phyloP scores from a whole-genome alignment of 2,888 invertebrate genomes.

The Thecocarcelia acutangulata region DNA sequence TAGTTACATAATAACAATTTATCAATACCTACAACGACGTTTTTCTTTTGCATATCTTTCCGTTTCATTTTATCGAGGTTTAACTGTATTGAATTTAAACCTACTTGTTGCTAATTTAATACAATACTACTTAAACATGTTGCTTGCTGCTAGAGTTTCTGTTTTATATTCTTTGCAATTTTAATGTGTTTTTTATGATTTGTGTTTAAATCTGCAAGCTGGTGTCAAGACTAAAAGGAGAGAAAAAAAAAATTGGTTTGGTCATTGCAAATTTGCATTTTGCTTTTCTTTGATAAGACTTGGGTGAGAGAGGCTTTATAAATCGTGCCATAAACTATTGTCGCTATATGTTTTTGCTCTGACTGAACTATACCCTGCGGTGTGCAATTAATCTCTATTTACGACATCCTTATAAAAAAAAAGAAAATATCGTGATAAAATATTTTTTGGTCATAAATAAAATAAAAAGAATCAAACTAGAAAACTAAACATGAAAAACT shows the following conservation, averaged over 20 bases:
- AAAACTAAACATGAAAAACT: slow-evolving; percentile 30
- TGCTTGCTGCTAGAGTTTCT: slow-evolving; percentile 23
- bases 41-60: no score
- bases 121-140: slow-evolving; percentile 31
- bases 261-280: slow-evolving; percentile 24
- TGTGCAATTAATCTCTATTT: slow-evolving; percentile 72
- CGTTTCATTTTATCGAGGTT: no score
- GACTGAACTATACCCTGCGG: slow-evolving; percentile 70
- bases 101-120: slow-evolving; percentile 12
- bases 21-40: no score
- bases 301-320: slow-evolving; percentile 65
- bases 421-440: slow-evolving; percentile 58
- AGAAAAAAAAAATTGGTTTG: slow-evolving; percentile 14
- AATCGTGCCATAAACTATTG: slow-evolving; percentile 59
- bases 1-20: no score
- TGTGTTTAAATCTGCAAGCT: slow-evolving; percentile 25
- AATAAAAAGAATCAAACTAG: slow-evolving; percentile 35
- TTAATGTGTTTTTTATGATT: slow-evolving; percentile 47
- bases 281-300: slow-evolving; percentile 39
- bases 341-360: slow-evolving; percentile 47
- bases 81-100: slow-evolving; percentile 32
- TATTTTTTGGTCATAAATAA: slow-evolving; percentile 55
- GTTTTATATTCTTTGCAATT: background rate
- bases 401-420: slow-evolving; percentile 64
- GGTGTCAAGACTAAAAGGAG: background rate